Evolutionary conservation across 2,888 invertebrate species (phyloP).

Genomic region (Gandaritis pyraliata): DNA sequence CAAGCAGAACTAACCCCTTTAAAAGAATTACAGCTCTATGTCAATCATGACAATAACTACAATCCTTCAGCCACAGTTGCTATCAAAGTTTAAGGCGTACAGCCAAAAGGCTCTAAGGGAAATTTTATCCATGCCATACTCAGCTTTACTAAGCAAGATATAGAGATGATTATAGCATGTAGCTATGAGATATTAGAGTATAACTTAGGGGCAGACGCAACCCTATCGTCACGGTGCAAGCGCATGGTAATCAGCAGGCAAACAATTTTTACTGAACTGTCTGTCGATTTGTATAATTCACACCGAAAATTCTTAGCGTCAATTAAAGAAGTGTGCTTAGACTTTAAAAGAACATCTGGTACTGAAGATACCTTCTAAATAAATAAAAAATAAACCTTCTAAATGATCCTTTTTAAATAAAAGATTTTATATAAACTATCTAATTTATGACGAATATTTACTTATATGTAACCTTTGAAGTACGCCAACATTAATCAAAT

Average conservation of each 20-base stretch:
- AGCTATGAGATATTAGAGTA: slow-evolving; percentile 22
- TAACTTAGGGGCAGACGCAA: slow-evolving; percentile 60
- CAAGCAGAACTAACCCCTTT: slow-evolving; percentile 47
- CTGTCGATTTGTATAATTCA: slow-evolving; percentile 28
- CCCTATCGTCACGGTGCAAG: slow-evolving; percentile 74
- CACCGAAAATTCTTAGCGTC: slow-evolving; percentile 39
- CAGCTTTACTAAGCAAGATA: neutral
- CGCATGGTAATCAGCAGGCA: slow-evolving; percentile 72
- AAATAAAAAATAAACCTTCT: too few relatives aligned
- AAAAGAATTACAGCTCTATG: slow-evolving; percentile 15
- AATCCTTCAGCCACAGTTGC: slow-evolving; percentile 5
- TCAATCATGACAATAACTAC: neutral
- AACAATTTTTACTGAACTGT: slow-evolving; percentile 52
- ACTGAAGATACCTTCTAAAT: neutral
- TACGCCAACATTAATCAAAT: too few relatives aligned
- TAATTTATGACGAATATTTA: too few relatives aligned
- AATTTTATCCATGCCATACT: slow-evolving; percentile 7
- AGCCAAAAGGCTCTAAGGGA: slow-evolving; percentile 18
- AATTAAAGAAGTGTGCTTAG: slow-evolving; percentile 15
- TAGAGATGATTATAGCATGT: slow-evolving; percentile 18
- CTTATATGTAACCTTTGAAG: too few relatives aligned
- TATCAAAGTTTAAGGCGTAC: slow-evolving; percentile 14
- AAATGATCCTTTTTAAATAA: too few relatives aligned
- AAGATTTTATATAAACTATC: too few relatives aligned
- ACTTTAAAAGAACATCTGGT: slow-evolving; percentile 24